phyloP scores from a whole-genome alignment of 2,888 invertebrate species.

The Eremobia ochroleuca region DNA sequence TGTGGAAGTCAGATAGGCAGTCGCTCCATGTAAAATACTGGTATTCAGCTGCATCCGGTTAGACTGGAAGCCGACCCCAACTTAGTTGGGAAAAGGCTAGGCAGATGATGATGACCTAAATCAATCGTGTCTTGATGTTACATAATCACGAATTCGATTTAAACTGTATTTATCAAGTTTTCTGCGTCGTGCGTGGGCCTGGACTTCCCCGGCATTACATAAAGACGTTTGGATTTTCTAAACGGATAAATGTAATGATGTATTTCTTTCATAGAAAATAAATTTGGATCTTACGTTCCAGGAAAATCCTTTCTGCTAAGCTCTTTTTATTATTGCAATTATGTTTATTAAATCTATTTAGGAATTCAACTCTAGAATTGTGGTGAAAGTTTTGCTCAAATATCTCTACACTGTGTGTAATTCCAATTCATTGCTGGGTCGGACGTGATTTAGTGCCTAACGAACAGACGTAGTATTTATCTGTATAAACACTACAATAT shows the following conservation, averaged over 20 bases:
- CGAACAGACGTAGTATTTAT: slow-evolving; percentile 33
- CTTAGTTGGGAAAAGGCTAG: no score
- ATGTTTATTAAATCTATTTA: slow-evolving; percentile 5
- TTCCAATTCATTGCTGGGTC: slow-evolving; percentile 44
- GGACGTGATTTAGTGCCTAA: slow-evolving; percentile 51
- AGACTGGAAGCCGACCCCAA: no score
- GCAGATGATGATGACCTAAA: no score
- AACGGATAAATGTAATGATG: not conserved
- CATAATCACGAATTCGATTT: slow-evolving; percentile 22
- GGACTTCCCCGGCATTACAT: slow-evolving; percentile 27
- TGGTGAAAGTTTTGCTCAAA: slow-evolving; percentile 54
- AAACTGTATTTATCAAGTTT: slow-evolving; percentile 38
- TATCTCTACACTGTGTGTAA: slow-evolving; percentile 28
- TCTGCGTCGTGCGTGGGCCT: not conserved
- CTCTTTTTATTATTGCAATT: not conserved
- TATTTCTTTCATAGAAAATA: slow-evolving; percentile 1
- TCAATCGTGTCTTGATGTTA: slow-evolving; percentile 39
- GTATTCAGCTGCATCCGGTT: no score
- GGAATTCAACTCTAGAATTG: slow-evolving; percentile 8
- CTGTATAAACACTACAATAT: slow-evolving; percentile 30
- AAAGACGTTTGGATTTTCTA: slow-evolving; percentile 21
- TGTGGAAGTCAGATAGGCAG: no score
- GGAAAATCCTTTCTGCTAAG: slow-evolving; percentile 14
- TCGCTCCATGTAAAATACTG: no score
- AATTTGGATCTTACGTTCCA: not conserved